Evolutionary conservation across 2,888 invertebrate species (phyloP).

Genomic region (Allygus modestus): DNA sequence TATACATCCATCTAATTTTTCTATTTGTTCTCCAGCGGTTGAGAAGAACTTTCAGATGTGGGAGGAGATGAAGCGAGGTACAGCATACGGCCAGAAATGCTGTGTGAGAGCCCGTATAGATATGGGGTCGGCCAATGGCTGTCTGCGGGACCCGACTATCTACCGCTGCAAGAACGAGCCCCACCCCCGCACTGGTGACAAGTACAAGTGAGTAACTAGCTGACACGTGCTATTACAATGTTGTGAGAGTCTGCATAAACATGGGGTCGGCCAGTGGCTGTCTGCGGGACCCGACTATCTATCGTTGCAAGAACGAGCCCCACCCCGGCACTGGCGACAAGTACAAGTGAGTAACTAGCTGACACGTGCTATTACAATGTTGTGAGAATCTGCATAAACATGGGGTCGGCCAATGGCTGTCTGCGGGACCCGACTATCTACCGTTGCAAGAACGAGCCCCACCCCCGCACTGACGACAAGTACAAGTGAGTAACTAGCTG

Average conservation of each 20-base stretch:
- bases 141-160: constrained; percentile 98
- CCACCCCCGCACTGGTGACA: constrained; percentile 94
- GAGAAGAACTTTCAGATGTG: constrained; percentile 92
- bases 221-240: no score
- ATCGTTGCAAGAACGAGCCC: constrained; percentile 93
- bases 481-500: constrained; percentile 86
- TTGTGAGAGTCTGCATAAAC: constrained; percentile 96
- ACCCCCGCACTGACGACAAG: constrained; percentile 94
- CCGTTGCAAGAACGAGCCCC: constrained; percentile 94
- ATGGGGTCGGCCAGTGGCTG: constrained; percentile 98
- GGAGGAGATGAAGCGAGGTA: constrained; percentile 96
- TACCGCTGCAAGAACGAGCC: constrained; percentile 96
- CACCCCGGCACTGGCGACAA: constrained; percentile 96
- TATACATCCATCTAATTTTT: no score
- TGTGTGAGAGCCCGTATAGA: constrained; percentile 98
- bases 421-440: constrained; percentile 99
- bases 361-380: no score
- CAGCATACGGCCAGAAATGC: constrained; percentile 87
- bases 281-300: constrained; percentile 98
- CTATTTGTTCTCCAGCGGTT: constrained; percentile 79
- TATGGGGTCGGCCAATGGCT: constrained; percentile 97
- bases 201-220: constrained; percentile 88
- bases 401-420: constrained; percentile 97
- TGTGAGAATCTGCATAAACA: constrained; percentile 98
- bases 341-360: constrained; percentile 87